Percentiles rank a stretch among this genome's conserved stretches.
These are phyloP conservation scores for Heliconius aoede DNA, from an alignment of 2,888 invertebrate species.

Conservation along the genomic window DNA sequence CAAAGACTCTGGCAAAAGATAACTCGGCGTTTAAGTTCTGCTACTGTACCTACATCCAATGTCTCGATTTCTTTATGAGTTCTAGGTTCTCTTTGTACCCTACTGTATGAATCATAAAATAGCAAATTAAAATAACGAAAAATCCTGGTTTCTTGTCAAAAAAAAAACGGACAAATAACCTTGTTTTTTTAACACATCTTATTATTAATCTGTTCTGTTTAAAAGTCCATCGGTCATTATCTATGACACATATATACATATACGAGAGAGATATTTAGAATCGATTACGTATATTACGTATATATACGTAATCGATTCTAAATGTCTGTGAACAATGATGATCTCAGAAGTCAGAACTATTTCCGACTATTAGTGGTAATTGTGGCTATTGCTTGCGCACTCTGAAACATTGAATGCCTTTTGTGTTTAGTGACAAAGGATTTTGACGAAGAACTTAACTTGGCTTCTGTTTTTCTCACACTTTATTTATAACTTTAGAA, in stretches of 20 bases:
- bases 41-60: no score
- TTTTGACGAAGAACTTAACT: conserved; percentile 4
- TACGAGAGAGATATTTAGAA: no score
- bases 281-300: not conserved
- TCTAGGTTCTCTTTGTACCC: no score
- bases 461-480: not conserved
- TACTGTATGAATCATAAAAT: no score
- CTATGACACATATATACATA: conserved; percentile 9
- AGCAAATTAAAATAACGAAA: not conserved
- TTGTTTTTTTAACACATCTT: not conserved
- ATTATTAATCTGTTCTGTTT: not conserved
- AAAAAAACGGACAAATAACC: not conserved
- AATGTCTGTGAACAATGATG: conserved; percentile 32
- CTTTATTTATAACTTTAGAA: not conserved
- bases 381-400: conserved; percentile 13
- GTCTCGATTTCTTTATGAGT: no score
- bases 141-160: not conserved
- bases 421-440: conserved; percentile 20
- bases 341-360: conserved; percentile 42
- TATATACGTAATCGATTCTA: conserved; percentile 23
- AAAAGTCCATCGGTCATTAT: not conserved
- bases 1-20: no score
- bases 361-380: conserved; percentile 39
- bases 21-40: no score
- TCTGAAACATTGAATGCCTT: conserved; percentile 4